Conservation (phyloP, 2,113 vertebrate genomes). For the Tupaia tana region DNA sequence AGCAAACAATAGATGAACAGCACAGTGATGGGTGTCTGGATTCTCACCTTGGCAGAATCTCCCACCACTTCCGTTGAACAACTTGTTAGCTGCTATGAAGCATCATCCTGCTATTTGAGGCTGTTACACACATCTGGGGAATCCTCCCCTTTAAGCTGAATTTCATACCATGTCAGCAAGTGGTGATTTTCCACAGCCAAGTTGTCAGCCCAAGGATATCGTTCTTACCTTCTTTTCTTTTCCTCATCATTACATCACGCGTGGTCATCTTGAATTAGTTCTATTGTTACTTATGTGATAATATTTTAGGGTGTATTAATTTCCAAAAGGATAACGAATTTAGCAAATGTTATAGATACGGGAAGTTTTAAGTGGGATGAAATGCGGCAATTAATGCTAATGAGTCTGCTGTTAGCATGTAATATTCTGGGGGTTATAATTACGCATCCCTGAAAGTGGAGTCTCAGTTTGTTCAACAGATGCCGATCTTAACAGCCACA, state of each 20-base stretch:
- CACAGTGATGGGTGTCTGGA: background rate
- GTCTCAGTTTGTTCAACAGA: conserved; percentile 85
- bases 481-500: conserved; percentile 82
- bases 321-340: conserved; percentile 58
- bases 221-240: background rate
- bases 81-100: background rate
- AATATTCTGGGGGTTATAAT: conserved; percentile 79
- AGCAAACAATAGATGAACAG: background rate
- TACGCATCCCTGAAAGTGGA: conserved; percentile 73
- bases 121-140: background rate
- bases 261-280: background rate
- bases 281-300: conserved; percentile 21
- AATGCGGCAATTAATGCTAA: conserved; percentile 83
- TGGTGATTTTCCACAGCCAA: background rate
- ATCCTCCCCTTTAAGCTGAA: background rate
- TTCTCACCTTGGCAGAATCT: background rate
- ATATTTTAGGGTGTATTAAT: conserved; percentile 62
- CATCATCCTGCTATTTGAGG: too few species aligned
- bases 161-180: background rate
- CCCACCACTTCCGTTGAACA: background rate
- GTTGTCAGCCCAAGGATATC: background rate
- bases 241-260: background rate
- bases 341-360: conserved; percentile 75
- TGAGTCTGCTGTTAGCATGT: conserved; percentile 81
- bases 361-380: conserved; percentile 76